Evolutionary conservation across 2,113 vertebrate genomes (phyloP).

Genomic region (Vombatus ursinus): DNA sequence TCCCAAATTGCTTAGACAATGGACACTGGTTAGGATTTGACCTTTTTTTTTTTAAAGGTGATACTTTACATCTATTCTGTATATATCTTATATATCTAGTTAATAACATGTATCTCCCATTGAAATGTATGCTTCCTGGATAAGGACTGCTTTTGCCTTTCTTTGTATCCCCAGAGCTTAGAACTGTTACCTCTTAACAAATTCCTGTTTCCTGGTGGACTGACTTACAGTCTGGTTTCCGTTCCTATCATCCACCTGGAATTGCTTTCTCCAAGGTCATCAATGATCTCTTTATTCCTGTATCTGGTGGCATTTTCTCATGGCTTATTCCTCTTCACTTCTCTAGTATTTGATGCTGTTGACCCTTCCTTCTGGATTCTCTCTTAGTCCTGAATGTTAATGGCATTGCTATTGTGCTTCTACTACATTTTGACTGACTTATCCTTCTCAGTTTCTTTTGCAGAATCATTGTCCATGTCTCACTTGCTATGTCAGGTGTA

Average conservation of each 20-base stretch:
- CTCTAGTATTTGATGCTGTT: not conserved
- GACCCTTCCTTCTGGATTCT: not conserved
- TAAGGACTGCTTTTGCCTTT: not conserved
- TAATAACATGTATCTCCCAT: not conserved
- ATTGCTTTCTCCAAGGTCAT: not conserved
- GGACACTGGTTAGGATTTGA: not conserved
- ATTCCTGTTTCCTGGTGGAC: not conserved
- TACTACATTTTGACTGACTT: not conserved
- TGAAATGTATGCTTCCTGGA: not conserved
- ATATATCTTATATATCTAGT: not conserved
- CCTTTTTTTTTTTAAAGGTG: not conserved
- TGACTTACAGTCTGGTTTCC: not conserved
- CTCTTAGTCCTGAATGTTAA: not conserved
- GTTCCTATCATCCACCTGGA: not conserved
- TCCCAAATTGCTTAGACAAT: not conserved
- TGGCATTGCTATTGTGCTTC: not conserved
- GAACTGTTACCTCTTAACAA: not conserved
- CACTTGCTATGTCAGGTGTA: not conserved
- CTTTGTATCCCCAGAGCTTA: not conserved
- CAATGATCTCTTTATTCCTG: not conserved
- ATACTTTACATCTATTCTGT: not conserved
- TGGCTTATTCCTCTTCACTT: not conserved
- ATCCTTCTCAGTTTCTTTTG: not conserved
- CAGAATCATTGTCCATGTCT: not conserved
- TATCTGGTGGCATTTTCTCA: not conserved